Conservation (phyloP, 2,113 vertebrate species). For the Rattus rattus region DNA sequence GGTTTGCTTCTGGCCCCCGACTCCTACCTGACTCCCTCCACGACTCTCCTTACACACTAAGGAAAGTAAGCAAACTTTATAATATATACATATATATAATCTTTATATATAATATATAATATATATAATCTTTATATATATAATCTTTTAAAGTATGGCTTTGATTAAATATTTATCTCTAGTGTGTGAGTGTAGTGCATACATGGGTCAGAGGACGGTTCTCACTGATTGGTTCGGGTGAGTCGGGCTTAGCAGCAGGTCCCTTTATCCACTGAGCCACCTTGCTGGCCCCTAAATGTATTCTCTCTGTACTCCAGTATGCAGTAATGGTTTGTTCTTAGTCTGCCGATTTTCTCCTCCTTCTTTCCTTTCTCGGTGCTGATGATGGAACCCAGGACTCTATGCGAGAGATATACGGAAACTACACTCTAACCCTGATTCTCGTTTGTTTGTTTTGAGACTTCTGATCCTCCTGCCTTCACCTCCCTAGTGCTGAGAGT, state of each 20-base stretch:
- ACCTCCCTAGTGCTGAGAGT: background rate
- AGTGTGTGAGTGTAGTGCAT: background rate
- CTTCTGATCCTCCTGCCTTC: background rate
- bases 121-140: too few relatives aligned
- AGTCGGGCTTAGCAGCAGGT: background rate
- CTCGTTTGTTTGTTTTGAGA: background rate
- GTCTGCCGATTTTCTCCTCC: too few relatives aligned
- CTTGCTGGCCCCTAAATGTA: background rate
- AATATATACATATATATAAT: too few relatives aligned
- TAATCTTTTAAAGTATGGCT: background rate
- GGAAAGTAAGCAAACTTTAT: too few relatives aligned
- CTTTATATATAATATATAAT: too few relatives aligned
- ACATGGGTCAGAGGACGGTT: background rate
- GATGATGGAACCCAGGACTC: background rate
- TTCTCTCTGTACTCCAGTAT: background rate
- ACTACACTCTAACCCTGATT: background rate
- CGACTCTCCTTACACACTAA: background rate
- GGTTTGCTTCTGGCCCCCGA: background rate
- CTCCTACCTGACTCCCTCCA: background rate
- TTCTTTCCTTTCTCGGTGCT: background rate
- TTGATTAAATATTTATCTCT: background rate
- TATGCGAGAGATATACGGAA: background rate
- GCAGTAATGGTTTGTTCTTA: background rate
- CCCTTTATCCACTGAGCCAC: background rate
- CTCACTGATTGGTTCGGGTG: background rate